A percentile compares a stretch with the other conserved stretches of the same genome.
Evolutionary conservation across 2,797 vertebrate genomes (phyloP).

Genomic region (Chrosomus eos): DNA sequence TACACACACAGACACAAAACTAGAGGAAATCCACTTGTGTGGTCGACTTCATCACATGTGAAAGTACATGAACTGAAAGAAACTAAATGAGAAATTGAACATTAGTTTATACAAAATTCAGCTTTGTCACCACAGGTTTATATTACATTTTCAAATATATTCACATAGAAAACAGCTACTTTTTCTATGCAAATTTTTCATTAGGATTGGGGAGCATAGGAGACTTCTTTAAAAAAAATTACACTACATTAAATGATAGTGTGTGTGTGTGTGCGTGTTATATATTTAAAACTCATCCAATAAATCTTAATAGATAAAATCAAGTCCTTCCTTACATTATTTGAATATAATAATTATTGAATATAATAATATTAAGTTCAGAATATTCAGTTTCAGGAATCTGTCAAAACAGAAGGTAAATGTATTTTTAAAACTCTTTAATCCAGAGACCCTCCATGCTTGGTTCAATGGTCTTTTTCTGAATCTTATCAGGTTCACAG

Average conservation of each 20-base stretch:
- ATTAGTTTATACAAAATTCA: neutral
- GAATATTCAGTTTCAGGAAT: neutral
- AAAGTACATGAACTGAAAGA: neutral
- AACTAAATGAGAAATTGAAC: neutral
- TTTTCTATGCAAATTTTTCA: neutral
- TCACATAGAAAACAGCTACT: too few species aligned
- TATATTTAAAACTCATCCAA: neutral
- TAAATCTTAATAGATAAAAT: neutral
- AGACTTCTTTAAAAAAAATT: too few species aligned
- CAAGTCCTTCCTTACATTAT: neutral
- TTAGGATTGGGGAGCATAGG: neutral
- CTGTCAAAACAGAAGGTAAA: neutral
- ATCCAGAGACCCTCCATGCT: conserved; percentile 11
- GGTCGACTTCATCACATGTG: neutral
- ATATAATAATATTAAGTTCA: too few species aligned
- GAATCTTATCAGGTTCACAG: conserved; percentile 65
- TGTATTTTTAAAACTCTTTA: neutral
- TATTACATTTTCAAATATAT: neutral
- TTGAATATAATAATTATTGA: too few species aligned
- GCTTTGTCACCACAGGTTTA: neutral
- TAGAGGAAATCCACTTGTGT: conserved; percentile 8
- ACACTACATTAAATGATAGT: neutral
- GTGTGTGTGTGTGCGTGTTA: neutral
- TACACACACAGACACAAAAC: neutral
- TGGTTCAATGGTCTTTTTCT: conserved; percentile 29